These are phyloP conservation scores for Eutrigla gurnardus DNA, from an alignment of 2,797 vertebrate species.

Conservation along the genomic window DNA sequence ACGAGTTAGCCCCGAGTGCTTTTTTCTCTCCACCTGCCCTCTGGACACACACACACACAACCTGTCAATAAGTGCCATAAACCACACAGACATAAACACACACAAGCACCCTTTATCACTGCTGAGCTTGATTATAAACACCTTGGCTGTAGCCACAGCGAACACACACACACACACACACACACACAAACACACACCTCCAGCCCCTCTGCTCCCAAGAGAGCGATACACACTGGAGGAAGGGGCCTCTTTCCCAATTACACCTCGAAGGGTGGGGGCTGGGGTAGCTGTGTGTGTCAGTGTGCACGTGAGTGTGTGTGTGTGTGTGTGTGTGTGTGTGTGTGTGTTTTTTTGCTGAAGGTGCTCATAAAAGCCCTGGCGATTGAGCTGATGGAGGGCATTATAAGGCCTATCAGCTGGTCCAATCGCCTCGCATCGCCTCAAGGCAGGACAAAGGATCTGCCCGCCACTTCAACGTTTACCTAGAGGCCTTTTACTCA, in stretches of 20 bases:
- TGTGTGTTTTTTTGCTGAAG: constrained; percentile 67
- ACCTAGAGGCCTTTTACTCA: constrained; percentile 67
- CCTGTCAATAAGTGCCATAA: constrained; percentile 65
- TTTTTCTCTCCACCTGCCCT: constrained; percentile 40
- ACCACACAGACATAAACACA: constrained; percentile 62
- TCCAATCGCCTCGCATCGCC: constrained; percentile 65
- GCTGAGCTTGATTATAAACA: constrained; percentile 74
- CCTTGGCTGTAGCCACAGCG: constrained; percentile 59
- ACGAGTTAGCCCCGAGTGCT: constrained; percentile 20
- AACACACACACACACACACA: constrained; percentile 41
- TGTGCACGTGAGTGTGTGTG: not conserved
- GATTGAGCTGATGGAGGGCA: constrained; percentile 75
- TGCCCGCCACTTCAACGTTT: constrained; percentile 69
- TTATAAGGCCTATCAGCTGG: constrained; percentile 75
- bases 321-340: constrained; percentile 37
- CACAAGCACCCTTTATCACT: constrained; percentile 67
- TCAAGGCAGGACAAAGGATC: constrained; percentile 77
- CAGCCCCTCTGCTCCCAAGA: constrained; percentile 62
- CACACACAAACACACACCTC: constrained; percentile 38
- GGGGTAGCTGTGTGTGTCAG: constrained; percentile 32
- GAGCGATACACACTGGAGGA: constrained; percentile 67
- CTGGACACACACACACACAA: constrained; percentile 24
- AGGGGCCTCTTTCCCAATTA: constrained; percentile 76
- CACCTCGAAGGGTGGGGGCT: constrained; percentile 37
- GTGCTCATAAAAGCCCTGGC: constrained; percentile 79